These are phyloP conservation scores for Pseudomugil gertrudae DNA, from an alignment of 2,797 vertebrate species.

Conservation along the genomic window DNA sequence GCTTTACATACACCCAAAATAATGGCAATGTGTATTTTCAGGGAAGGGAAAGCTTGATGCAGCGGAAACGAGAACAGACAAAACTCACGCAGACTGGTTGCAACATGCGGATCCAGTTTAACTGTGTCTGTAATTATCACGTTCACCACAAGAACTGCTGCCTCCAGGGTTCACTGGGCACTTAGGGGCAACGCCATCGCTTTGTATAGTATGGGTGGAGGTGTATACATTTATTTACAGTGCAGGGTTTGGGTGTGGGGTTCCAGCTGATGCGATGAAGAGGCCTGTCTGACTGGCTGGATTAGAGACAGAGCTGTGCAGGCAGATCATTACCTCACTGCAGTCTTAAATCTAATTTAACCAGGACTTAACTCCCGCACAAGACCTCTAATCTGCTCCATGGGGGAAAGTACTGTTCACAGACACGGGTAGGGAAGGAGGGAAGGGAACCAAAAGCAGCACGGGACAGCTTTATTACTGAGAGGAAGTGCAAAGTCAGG, in stretches of 20 bases:
- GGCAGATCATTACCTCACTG: constrained; percentile 80
- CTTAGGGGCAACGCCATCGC: constrained; percentile 30
- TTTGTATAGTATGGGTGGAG: constrained; percentile 26
- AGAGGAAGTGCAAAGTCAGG: constrained; percentile 47
- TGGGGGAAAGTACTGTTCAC: constrained; percentile 70
- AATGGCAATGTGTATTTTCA: constrained; percentile 62
- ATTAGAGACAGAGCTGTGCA: constrained; percentile 75
- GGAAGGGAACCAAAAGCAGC: constrained; percentile 68
- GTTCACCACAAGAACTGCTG: constrained; percentile 54
- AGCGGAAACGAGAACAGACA: constrained; percentile 9
- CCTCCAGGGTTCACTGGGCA: constrained; percentile 34
- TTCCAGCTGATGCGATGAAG: constrained; percentile 46
- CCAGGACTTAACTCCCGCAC: constrained; percentile 73
- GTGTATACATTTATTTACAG: constrained; percentile 42
- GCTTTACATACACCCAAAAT: constrained; percentile 49
- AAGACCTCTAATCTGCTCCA: constrained; percentile 78
- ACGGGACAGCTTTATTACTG: constrained; percentile 43
- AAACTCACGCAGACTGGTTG: constrained; percentile 23
- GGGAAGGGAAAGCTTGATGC: constrained; percentile 26
- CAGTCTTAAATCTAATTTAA: constrained; percentile 81
- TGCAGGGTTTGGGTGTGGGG: constrained; percentile 42
- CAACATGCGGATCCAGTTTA: constrained; percentile 41
- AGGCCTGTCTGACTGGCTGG: constrained; percentile 66
- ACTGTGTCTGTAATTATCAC: constrained; percentile 67
- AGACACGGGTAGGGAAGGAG: constrained; percentile 39